Base-by-base conservation (phyloP, 2,888 invertebrate species). In the Notodonta ziczac region DNA sequence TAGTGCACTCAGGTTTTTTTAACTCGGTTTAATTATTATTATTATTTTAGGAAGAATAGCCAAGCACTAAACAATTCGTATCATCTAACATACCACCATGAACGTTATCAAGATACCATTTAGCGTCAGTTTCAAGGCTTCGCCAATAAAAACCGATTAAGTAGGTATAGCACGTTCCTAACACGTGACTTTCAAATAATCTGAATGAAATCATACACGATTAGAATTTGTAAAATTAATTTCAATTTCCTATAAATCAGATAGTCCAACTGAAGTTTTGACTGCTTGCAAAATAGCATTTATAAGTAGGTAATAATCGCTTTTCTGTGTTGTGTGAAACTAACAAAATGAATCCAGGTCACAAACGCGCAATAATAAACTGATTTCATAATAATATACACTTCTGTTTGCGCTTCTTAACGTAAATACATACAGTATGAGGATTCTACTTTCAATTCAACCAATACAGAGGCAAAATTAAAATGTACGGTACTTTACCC, bases 91-190 rank as follows among this genome's bases (percentile, higher is more conserved):
- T 46, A 46, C 46, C 46, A 58, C 24, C 42, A 57, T 62, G 62
- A 61, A 59, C 51, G 51, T 65, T 71, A 67, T 65, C 61, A 63
- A 60, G 63, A 67, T 35, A 35, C 5, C 35, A 51, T 61, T 60
- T 67, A 67, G 65, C 63, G 62, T 62, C 65, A 66, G 61, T 60
- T 57, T 58, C 72, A 73, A 72, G 77, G 75, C 69, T 75, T 74
- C 69, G 56, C 56, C 57, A 63, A 50, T 50, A 60, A 67, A 54
- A 62, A 42, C 48, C 62, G 66, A 71, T 71, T 71, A n/a, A n/a
- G n/a, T n/a, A n/a, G n/a, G n/a, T n/a, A 71, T 62, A 62, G 71
- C 67, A 67, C 13, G 35, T 54, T 56, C 60, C 63, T 56, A 62
- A 53, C 55, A 63, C 52, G 61, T 58, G 24, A 5, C 14, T 14